Base-by-base conservation (phyloP, 2,888 invertebrate genomes). In the Syritta pipiens region DNA sequence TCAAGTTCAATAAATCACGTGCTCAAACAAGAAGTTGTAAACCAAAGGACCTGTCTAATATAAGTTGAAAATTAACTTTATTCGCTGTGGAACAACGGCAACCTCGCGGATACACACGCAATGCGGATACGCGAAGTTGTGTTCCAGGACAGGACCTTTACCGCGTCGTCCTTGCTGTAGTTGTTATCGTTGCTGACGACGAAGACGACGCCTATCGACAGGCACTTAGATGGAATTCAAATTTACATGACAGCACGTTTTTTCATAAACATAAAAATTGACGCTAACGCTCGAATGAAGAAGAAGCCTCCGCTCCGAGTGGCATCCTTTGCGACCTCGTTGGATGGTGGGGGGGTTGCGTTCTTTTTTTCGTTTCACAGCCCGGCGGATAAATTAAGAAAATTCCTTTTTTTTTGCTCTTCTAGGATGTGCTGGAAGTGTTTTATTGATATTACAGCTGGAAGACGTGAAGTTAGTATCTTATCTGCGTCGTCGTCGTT, bases 231-330 rank as follows among this genome's bases (percentile, higher is more conserved):
- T 72, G 72, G 48, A 77, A 77, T 77, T 62, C 69, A 72, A 75
- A 82, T 81, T 81, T 81, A 48, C 75, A 76, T 72, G 82, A 59
- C 72, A 68, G 69, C 82, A 82, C 82, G 82, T 82, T 69, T 71
- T 75, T 82, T 67, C 72, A 82, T 79, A 82, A 82, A 81, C 81
- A 82, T 82, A 82, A 82, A 82, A 79, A 62, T 62, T 49, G 75
- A 71, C 67, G 49, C 75, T 63, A 60, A 48, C 24, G 62, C 63
- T 24, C 28, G 44, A 59, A 59, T 60, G 63, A 74, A 53, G 62
- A n/a, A n/a, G n/a, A n/a, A n/a, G n/a, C n/a, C n/a, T 37, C 7
- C 37, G 37, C 17, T 14, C 9, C 49, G 63, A 62, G 62, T 40
- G 20, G 42, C 28, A 48, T 48, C 53, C 44, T 42, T 17, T 10